Conservation (phyloP, 2,113 vertebrate species). For the Macquaria ambigua region DNA sequence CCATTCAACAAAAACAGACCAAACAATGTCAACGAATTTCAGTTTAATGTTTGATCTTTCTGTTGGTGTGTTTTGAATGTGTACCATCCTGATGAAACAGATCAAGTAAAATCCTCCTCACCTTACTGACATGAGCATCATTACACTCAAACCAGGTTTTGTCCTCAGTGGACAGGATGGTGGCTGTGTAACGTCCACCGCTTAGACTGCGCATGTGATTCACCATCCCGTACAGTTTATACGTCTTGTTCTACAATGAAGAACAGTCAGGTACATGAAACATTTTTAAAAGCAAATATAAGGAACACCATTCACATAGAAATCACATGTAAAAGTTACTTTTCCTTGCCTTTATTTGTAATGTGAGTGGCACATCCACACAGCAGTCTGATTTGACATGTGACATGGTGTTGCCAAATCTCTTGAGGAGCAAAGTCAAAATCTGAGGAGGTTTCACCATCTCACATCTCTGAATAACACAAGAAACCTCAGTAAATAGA, state of each 20-base stretch:
- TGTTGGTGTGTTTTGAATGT: too few relatives aligned
- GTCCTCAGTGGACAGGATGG: slow-evolving; percentile 55
- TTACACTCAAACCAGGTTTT: slow-evolving; percentile 65
- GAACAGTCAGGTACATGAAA: neutral
- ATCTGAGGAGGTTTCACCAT: slow-evolving; percentile 54
- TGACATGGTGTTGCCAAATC: slow-evolving; percentile 64
- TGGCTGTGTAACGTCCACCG: slow-evolving; percentile 69
- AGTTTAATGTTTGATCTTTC: too few relatives aligned
- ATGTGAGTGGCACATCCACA: slow-evolving; percentile 41
- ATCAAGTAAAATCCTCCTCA: neutral
- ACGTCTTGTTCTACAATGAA: slow-evolving; percentile 14
- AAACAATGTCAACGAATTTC: too few relatives aligned
- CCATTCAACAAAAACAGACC: neutral
- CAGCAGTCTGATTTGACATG: slow-evolving; percentile 60
- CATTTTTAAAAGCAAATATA: neutral
- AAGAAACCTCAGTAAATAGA: too few relatives aligned
- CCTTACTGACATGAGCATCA: slow-evolving; percentile 43
- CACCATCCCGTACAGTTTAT: slow-evolving; percentile 71
- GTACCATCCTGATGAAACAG: too few relatives aligned
- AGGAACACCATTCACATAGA: neutral
- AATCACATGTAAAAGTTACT: too few relatives aligned
- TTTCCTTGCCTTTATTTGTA: slow-evolving; percentile 23
- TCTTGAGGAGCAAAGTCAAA: slow-evolving; percentile 74
- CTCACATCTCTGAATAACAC: slow-evolving; percentile 51
- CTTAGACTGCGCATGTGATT: slow-evolving; percentile 63